A percentile compares a stretch with the other conserved stretches of the same genome.
phyloP scores from a whole-genome alignment of 2,888 invertebrate species.

The Drosophila siamana region DNA sequence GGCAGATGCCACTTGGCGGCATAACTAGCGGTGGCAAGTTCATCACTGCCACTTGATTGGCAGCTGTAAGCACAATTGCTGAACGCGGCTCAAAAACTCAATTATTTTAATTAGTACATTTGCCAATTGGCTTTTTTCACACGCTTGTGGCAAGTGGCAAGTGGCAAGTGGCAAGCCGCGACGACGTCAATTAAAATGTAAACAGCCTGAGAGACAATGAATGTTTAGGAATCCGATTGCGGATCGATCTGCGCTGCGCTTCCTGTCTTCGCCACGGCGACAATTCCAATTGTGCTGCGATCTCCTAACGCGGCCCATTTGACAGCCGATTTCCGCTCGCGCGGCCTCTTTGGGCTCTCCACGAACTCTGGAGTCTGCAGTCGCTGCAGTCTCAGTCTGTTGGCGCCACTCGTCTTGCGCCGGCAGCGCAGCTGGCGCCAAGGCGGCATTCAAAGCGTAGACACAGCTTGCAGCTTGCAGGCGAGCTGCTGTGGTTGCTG shows the following conservation, averaged over 20 bases:
- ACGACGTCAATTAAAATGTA: conserved; percentile 57
- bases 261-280: conserved; percentile 48
- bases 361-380: too few species aligned
- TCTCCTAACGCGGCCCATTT: conserved; percentile 52
- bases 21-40: conserved; percentile 10
- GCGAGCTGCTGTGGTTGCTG: too few species aligned
- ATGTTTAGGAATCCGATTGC: conserved; percentile 25
- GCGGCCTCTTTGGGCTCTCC: too few species aligned
- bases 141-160: conserved; percentile 43
- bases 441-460: conserved; percentile 67
- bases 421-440: conserved; percentile 72
- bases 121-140: conserved; percentile 58
- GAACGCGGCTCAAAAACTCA: conserved; percentile 43
- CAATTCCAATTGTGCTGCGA: conserved; percentile 48
- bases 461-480: conserved; percentile 16
- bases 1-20: conserved; percentile 18
- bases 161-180: conserved; percentile 14
- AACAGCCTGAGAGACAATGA: conserved; percentile 40
- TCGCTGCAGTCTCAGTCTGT: conserved; percentile 43
- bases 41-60: conserved; percentile 46
- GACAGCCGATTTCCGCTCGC: conserved; percentile 76
- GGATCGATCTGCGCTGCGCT: conserved; percentile 17
- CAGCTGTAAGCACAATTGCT: conserved; percentile 40
- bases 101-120: conserved; percentile 74
- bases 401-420: conserved; percentile 50